Base-by-base conservation (phyloP, 1,140 invertebrate genomes). In the Fopius arisanus region DNA sequence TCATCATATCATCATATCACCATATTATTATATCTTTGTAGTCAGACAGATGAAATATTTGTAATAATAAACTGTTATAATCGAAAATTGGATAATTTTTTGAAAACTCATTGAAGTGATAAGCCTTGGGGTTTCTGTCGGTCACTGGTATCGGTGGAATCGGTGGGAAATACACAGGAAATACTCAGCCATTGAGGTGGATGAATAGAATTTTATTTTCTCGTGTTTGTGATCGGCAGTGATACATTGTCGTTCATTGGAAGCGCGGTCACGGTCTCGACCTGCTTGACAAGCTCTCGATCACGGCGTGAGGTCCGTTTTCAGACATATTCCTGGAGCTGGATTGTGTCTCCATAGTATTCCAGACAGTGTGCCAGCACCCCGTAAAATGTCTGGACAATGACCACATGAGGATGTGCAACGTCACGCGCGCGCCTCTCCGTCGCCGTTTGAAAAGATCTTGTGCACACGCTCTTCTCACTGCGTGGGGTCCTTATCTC, bases 361-460 rank as follows among this genome's bases (percentile, higher is more conserved):
- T 48, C 68, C 54, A 59, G 54, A 59, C 54, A 59, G 54, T 26
- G 54, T 59, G 54, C 54, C 54, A 59, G 19, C 54, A 59, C 54
- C 19, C 54, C 54, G 62, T 54, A 67, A 75, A 43, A 71, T 67
- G 73, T 67, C 67, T 76, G 79, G 78, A 83, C 82, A 84, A 82
- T 83, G 78, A 80, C 72, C 77, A 77, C 75, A 67, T 12, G 70
- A 51, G 28, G 71, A 81, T 78, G 78, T 82, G 80, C 81, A 83
- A 70, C 78, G 77, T 83, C 82, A 84, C 81, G 81, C 75, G 80
- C 78, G 76, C 78, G 78, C 79, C 79, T 75, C 77, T 78, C 81
- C 80, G 83, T 82, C 78, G 78, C 78, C 79, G 75, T 69, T 80
- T 26, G 54, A 59, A 14, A 28, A 59, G 54, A 59, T 19, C 54